phyloP scores from a whole-genome alignment of 53 echinoderm and acorn worm genomes.

The Echinometra lucunter region DNA sequence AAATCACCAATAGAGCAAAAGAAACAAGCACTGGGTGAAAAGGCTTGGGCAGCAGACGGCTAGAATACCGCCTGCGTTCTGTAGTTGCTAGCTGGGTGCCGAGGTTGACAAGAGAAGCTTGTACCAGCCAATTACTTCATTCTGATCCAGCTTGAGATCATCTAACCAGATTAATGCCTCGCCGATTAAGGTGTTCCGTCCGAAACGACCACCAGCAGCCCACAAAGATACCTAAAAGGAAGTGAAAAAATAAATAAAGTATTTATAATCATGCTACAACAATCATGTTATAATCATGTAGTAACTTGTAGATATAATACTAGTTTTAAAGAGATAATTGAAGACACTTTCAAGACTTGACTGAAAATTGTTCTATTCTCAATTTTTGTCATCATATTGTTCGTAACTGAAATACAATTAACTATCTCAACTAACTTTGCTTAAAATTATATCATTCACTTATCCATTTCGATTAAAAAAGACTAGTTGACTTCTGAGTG shows the following conservation, averaged over 20 bases:
- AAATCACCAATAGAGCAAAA: conserved; percentile 62
- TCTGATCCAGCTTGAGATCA: conserved; percentile 60
- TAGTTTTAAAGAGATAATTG: not conserved
- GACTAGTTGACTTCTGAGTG: too few relatives aligned
- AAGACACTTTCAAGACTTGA: not conserved
- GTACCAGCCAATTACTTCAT: conserved; percentile 82
- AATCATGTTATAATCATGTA: not conserved
- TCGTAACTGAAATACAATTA: too few relatives aligned
- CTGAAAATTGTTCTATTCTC: too few relatives aligned
- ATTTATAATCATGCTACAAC: conserved; percentile 35
- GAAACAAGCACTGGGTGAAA: conserved; percentile 61
- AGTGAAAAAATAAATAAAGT: not conserved
- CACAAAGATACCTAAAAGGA: conserved; percentile 78
- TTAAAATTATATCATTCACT: too few relatives aligned
- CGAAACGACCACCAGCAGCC: conserved; percentile 92
- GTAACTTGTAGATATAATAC: not conserved
- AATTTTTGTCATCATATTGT: too few relatives aligned
- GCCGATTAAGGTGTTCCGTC: conserved; percentile 84
- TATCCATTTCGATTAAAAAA: too few relatives aligned
- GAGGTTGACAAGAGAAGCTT: conserved; percentile 82
- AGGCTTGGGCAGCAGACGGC: conserved; percentile 63
- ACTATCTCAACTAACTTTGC: too few relatives aligned
- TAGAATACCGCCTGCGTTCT: conserved; percentile 55
- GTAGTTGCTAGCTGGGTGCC: conserved; percentile 71
- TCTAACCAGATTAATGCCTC: conserved; percentile 92